Percentiles rank a stretch among this genome's conserved stretches.
Evolutionary conservation across 2,113 vertebrate genomes (phyloP).

Genomic region (Danio rerio): GRCz12tu NC_133192.1:28347001-28347500

Average conservation of each 20-base stretch:
- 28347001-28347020: no score
- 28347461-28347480: not conserved
- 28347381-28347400: not conserved
- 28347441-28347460: not conserved
- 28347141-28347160: not conserved
- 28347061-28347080: no score
- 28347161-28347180: not conserved
- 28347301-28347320: not conserved
- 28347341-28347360: no score
- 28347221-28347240: not conserved
- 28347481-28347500: not conserved
- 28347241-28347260: not conserved
- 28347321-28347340: not conserved
- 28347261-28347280: slow-evolving; percentile 1
- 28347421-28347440: not conserved
- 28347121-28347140: not conserved
- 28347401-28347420: not conserved
- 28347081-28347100: no score
- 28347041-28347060: no score
- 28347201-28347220: not conserved
- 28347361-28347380: no score
- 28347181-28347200: not conserved
- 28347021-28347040: no score
- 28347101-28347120: no score
- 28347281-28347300: not conserved